Evolutionary conservation across 1,140 invertebrate genomes (phyloP).

Genomic region (Drosophila quadrilineata): DNA sequence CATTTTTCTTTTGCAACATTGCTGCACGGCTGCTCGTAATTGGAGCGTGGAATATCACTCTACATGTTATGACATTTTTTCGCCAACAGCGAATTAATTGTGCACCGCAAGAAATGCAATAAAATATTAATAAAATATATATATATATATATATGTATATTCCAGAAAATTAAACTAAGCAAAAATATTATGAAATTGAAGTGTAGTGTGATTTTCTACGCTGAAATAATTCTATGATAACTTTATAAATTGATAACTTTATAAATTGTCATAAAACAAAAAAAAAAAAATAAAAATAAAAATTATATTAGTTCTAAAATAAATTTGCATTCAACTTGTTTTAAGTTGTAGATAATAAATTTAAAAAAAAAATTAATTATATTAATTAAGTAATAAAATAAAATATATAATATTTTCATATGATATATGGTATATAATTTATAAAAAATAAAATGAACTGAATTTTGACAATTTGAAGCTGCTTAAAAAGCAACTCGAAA

Average conservation of each 20-base stretch:
- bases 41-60: conserved; percentile 81
- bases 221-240: no score
- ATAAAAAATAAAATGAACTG: neutral
- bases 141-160: no score
- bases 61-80: conserved; percentile 81
- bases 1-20: conserved; percentile 53
- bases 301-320: no score
- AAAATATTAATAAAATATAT: no score
- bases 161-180: no score
- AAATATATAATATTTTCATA: neutral
- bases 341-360: neutral
- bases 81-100: conserved; percentile 77
- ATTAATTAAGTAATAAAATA: neutral
- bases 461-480: neutral
- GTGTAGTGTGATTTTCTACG: no score
- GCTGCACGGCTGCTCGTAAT: conserved; percentile 73
- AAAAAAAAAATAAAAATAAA: no score
- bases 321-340: no score
- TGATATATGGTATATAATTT: neutral
- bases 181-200: no score
- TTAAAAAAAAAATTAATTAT: neutral
- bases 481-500: no score
- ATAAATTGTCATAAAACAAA: no score
- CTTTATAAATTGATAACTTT: no score
- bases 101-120: conserved; percentile 60